Evolutionary conservation across 2,888 invertebrate species (phyloP).

Genomic region (Ariolimax columbianus): DNA sequence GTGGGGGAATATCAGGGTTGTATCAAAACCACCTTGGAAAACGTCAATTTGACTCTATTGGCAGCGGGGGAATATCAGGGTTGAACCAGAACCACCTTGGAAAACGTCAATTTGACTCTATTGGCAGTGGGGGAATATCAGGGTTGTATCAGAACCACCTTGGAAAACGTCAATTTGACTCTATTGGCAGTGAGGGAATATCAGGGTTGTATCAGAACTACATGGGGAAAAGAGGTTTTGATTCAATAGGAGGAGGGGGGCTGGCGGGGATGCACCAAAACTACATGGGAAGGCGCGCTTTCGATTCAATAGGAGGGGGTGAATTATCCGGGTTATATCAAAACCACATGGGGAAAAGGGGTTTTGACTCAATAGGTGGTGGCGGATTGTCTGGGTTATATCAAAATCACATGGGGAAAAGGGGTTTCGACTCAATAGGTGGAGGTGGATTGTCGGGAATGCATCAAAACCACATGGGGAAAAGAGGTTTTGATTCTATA

Average conservation of each 20-base stretch:
- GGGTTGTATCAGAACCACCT: background rate
- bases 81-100: background rate
- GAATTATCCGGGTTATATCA: background rate
- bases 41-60: background rate
- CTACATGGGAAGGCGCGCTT: background rate
- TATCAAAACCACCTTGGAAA: background rate
- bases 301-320: conserved; percentile 13
- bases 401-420: conserved; percentile 32
- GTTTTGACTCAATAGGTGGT: conserved; percentile 35
- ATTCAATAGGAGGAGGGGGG: background rate
- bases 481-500: conserved; percentile 36
- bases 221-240: background rate
- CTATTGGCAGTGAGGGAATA: background rate
- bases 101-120: background rate
- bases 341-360: conserved; percentile 23
- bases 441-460: conserved; percentile 11
- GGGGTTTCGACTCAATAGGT: conserved; percentile 34
- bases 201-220: conserved; percentile 18
- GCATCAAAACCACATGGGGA: conserved; percentile 26
- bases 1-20: background rate
- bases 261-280: conserved; percentile 16
- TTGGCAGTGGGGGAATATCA: background rate
- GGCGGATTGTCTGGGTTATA: conserved; percentile 7
- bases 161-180: conserved; percentile 6
- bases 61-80: background rate